Evolutionary conservation across 2,797 vertebrate genomes (phyloP).

Genomic region (Tapirus indicus): DNA sequence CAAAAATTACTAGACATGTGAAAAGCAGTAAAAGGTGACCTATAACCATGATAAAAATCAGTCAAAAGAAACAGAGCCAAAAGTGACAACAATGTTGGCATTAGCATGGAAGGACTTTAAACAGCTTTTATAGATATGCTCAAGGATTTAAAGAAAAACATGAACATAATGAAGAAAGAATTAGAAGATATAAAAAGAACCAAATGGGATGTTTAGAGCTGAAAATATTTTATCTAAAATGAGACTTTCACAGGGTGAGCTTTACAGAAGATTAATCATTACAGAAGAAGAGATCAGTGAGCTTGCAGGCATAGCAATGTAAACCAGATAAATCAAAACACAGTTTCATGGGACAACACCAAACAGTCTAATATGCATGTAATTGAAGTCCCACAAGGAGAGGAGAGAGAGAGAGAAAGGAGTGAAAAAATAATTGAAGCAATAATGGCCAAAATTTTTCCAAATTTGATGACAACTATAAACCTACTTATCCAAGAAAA

Average conservation of each 20-base stretch:
- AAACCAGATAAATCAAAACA: neutral
- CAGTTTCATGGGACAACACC: rapidly evolving
- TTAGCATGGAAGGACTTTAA: neutral
- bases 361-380: neutral
- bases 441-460: neutral
- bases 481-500: neutral
- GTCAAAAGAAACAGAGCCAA: neutral
- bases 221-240: neutral
- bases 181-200: neutral
- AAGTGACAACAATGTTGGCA: neutral
- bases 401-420: neutral
- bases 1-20: conserved; percentile 43
- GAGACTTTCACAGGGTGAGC: neutral
- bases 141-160: conserved; percentile 53
- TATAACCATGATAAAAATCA: neutral
- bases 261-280: neutral
- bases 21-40: conserved; percentile 53
- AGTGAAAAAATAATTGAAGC: neutral
- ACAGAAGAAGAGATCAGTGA: neutral
- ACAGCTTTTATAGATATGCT: neutral
- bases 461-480: neutral
- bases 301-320: rapidly evolving
- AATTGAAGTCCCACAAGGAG: neutral
- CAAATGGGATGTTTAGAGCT: neutral
- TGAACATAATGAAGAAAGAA: conserved; percentile 33